phyloP scores from a whole-genome alignment of 1,140 invertebrate species.

The Pseudomyrmex dendroicus region DNA sequence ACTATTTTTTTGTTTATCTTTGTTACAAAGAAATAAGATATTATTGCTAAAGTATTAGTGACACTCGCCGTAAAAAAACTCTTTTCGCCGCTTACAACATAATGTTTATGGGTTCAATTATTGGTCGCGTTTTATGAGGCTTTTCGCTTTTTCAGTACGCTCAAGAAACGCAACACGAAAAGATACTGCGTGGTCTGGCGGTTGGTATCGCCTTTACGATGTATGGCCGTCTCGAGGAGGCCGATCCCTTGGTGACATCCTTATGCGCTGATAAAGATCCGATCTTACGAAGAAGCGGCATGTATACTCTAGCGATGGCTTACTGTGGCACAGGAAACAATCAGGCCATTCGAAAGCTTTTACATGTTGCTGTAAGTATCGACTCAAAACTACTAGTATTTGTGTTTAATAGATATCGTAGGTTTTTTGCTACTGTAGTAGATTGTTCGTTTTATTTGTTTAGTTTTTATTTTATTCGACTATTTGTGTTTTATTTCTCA shows the following conservation, averaged over 20 bases:
- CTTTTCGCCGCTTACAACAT: no score
- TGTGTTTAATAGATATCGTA: background rate
- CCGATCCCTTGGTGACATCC: constrained; percentile 96
- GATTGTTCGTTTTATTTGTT: background rate
- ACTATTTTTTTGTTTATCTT: no score
- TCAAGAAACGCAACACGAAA: constrained; percentile 98
- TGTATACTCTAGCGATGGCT: constrained; percentile 99
- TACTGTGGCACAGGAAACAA: constrained; percentile 99
- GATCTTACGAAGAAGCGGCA: constrained; percentile 95
- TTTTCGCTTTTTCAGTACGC: constrained; percentile 86
- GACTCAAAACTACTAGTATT: background rate
- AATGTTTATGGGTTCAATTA: background rate
- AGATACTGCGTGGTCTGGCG: constrained; percentile 97
- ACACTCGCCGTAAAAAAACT: no score
- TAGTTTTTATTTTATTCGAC: background rate
- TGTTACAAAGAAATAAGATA: no score
- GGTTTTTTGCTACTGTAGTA: background rate
- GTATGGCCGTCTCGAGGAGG: constrained; percentile 98
- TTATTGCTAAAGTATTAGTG: no score
- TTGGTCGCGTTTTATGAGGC: background rate
- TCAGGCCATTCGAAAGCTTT: constrained; percentile 96
- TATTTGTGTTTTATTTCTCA: background rate
- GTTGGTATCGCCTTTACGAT: constrained; percentile 98
- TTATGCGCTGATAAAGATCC: constrained; percentile 95
- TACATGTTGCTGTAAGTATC: constrained; percentile 95